Percentiles rank a stretch among this genome's conserved stretches.
Conservation (phyloP, 2,888 invertebrate species). For the Melangyna quadrimaculata region DNA sequence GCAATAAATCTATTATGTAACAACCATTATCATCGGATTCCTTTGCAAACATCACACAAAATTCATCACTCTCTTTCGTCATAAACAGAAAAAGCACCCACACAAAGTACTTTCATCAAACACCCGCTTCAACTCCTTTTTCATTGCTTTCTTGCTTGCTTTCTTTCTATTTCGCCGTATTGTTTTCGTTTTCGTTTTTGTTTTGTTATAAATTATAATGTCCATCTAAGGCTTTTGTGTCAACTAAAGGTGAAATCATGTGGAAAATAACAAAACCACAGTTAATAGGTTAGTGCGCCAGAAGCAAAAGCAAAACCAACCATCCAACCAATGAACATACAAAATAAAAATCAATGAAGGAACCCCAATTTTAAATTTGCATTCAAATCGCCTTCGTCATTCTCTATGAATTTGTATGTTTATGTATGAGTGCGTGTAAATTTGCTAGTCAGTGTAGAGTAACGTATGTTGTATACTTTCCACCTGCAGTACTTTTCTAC, state of each 20-base stretch:
- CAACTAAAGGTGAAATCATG: constrained; percentile 56
- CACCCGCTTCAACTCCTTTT: not conserved
- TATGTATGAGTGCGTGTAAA: not conserved
- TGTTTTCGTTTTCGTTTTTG: constrained; percentile 1
- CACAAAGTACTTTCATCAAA: not conserved
- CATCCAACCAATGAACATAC: constrained; percentile 23
- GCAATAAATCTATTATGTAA: constrained; percentile 14
- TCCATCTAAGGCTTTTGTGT: constrained; percentile 26
- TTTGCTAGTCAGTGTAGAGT: not conserved
- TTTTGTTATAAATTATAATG: not conserved
- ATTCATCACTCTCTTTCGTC: not conserved
- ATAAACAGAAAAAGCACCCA: constrained; percentile 9
- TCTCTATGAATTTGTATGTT: not conserved
- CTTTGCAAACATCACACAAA: not conserved
- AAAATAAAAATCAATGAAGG: constrained; percentile 55
- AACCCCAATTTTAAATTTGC: constrained; percentile 64
- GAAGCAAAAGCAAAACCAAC: constrained; percentile 4
- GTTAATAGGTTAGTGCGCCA: constrained; percentile 67
- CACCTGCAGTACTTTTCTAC: constrained; percentile 31
- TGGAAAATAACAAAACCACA: constrained; percentile 67
- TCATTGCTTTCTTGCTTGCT: not conserved
- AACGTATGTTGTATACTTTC: not conserved
- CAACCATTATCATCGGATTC: not conserved
- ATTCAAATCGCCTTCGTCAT: constrained; percentile 33
- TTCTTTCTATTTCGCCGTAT: not conserved